These are phyloP conservation scores for Drosophila histrio DNA, from an alignment of 2,888 invertebrate species.

Conservation along the genomic window DNA sequence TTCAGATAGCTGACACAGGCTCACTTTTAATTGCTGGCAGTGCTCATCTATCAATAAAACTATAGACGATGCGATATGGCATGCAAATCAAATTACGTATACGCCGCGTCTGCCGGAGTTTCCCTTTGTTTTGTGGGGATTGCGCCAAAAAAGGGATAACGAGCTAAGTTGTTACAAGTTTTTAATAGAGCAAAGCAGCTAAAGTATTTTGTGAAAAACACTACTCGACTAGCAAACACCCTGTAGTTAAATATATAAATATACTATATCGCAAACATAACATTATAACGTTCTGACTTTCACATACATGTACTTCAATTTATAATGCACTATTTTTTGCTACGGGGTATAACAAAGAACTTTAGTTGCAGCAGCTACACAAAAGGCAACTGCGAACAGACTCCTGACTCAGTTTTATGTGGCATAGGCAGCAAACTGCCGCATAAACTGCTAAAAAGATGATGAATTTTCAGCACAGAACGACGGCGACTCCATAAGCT, in stretches of 20 bases:
- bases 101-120: conserved; percentile 31
- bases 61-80: conserved; percentile 35
- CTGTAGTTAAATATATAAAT: background rate
- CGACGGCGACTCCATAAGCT: conserved; percentile 64
- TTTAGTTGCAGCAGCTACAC: conserved; percentile 19
- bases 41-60: conserved; percentile 63
- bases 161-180: conserved; percentile 81
- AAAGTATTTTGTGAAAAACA: background rate
- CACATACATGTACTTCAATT: background rate
- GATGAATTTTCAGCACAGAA: conserved; percentile 74
- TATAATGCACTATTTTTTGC: no score
- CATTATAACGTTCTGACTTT: no score
- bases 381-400: conserved; percentile 28
- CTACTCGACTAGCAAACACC: background rate
- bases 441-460: conserved; percentile 79
- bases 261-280: no score
- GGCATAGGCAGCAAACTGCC: conserved; percentile 67
- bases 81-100: conserved; percentile 70
- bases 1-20: no score
- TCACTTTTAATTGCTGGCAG: conserved; percentile 61
- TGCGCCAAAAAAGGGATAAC: conserved; percentile 61
- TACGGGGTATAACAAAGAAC: conserved; percentile 36
- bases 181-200: conserved; percentile 79
- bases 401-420: conserved; percentile 18
- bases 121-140: conserved; percentile 23